Evolutionary conservation across 2,888 invertebrate genomes (phyloP).

Genomic region (Lissocephala sabroskyi): DNA sequence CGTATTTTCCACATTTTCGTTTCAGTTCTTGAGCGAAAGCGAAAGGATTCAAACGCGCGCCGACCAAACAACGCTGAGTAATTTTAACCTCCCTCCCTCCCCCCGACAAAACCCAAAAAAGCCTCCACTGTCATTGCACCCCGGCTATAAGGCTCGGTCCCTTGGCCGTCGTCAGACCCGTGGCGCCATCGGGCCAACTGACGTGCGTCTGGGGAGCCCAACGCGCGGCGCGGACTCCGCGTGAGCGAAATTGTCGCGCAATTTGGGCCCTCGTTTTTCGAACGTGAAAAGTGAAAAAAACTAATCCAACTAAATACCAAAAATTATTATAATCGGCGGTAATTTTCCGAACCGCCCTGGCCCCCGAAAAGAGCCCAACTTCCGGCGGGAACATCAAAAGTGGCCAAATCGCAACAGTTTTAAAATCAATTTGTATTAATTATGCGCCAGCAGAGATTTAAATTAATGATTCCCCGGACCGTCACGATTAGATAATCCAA

Average conservation of each 20-base stretch:
- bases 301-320: constrained; percentile 16
- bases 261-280: constrained; percentile 8
- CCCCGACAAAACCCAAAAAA: constrained; percentile 7
- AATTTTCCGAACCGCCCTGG: no score
- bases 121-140: no score
- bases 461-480: no score
- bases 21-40: constrained; percentile 69
- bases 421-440: no score
- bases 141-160: no score
- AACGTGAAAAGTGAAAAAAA: constrained; percentile 9
- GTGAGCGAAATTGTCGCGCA: constrained; percentile 17
- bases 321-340: constrained; percentile 21
- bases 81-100: neutral
- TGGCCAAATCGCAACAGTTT: no score
- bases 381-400: no score
- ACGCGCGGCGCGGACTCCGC: constrained; percentile 6
- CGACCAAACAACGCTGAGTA: constrained; percentile 35
- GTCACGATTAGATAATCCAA: no score
- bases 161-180: no score
- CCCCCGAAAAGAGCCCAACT: no score
- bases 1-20: constrained; percentile 59
- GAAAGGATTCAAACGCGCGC: constrained; percentile 70
- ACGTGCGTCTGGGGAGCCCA: neutral
- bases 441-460: no score
- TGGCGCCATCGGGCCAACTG: no score